phyloP scores from a whole-genome alignment of 2,888 invertebrate species.

The Cantharis rustica region DNA sequence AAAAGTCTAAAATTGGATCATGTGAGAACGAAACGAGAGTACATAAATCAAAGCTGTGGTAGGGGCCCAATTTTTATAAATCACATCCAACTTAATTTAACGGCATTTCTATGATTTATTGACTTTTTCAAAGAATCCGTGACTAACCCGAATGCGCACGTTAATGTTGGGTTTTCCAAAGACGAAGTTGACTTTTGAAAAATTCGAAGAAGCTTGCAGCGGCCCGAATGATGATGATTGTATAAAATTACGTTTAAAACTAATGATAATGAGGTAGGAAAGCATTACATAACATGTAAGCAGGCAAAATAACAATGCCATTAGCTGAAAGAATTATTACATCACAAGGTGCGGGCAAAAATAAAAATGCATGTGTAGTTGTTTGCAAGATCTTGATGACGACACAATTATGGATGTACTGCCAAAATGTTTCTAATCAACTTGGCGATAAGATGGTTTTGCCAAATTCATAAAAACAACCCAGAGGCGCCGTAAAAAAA shows the following conservation, averaged over 20 bases:
- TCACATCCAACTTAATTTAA: not conserved
- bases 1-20: not conserved
- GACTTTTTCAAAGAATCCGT: not conserved
- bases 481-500: not conserved
- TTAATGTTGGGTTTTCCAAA: not conserved
- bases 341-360: constrained; percentile 1
- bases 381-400: constrained; percentile 18
- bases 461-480: constrained; percentile 4
- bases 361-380: constrained; percentile 18
- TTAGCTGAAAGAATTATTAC: constrained; percentile 1
- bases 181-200: not conserved
- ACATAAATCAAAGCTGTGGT: not conserved
- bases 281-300: not conserved
- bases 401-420: constrained; percentile 10
- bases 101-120: not conserved
- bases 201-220: too few relatives aligned
- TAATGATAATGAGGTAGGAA: not conserved
- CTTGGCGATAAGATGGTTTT: not conserved
- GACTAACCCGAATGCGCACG: not conserved
- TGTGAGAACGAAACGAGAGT: not conserved
- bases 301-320: not conserved
- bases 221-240: not conserved
- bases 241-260: not conserved
- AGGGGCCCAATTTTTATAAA: not conserved
- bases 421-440: constrained; percentile 21